Evolutionary conservation across 2,797 vertebrate genomes (phyloP), one percentile per base, ranked within the genome.

Genomic region (Premnoplex brunnescens): DNA sequence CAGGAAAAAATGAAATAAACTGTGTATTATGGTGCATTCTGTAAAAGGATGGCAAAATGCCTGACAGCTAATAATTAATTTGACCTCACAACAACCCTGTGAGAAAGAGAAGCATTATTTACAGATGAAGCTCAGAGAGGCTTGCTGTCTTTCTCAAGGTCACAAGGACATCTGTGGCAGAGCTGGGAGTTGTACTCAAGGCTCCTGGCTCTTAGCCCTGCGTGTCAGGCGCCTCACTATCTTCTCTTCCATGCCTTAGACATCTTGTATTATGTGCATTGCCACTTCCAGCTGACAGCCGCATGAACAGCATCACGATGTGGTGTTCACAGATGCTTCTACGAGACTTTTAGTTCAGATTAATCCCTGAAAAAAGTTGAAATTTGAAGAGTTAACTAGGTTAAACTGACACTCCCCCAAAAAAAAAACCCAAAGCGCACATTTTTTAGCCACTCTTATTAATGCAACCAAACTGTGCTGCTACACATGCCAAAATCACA

Each of bases 401-500:
- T 58, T 48, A 85, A 93, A 88, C 39, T 52, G 67, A 67, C 9
- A 9, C 5, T 2, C 26, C 9, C 1, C 4, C 2, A 15, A 49
- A 48, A 24, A 46, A 46, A 46, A 93, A 90, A 7, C 41, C 41
- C 44, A 44, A 41, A 17, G 12, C 52, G 32, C n/a, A 85, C 5
- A 2, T 51, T n/a, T 60, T 96, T 85, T 58, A 92, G 37, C 60
- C 12, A 18, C 36, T 66, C 62, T 72, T 66, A 69, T 88, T 85
- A 76, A 56, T 79, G 51, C 83, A 58, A 79, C 85, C 72, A 34
- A 52, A 85, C 23, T 66, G 14, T n/a, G 46, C 64, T 74, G 76
- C 27, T 76, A 34, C 17, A 56, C 43, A 62, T 93, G 91, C 72
- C 75, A 94, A 96, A 94, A 69, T 77, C 81, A 77, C 83, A 81